Base-by-base conservation (phyloP, 2,113 vertebrate species). In the Holacanthus passer region DNA sequence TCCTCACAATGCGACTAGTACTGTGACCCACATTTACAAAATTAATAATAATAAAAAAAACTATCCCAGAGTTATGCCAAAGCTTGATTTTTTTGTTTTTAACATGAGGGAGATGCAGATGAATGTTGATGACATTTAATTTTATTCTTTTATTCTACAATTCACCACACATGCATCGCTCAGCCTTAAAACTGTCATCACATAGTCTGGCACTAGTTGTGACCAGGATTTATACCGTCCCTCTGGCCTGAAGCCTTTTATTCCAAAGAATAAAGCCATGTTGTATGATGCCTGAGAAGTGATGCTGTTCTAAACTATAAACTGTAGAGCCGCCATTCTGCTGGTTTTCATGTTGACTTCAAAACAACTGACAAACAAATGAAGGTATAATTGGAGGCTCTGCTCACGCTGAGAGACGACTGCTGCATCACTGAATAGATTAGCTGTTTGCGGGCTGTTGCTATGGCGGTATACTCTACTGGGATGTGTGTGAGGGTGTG, bases 371-470 rank as follows among this genome's bases (percentile, higher is more conserved):
- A 90, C 82, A 90, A 90, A 93, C 91, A 93, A 92, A 93, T 84
- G 88, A 91, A 93, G 91, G 90, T 84, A 81, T 90, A 93, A 93
- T 86, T 90, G 92, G 89, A 89, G 41, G 66, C 81, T 71, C 47
- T 70, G 80, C 85, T 92, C 91, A 87, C n/a, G 69, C 90, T 85
- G 93, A 59, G 91, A 88, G 71, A 87, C 68, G 82, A 85, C 81
- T 83, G 80, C 87, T 90, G 91, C 84, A 88, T 88, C 91, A 77
- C 83, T 88, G 82, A 91, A 85, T 91, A 86, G 88, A 93, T 94
- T 81, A 90, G 90, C 87, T 93, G 85, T 94, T 90, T 83, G 75
- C 85, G 85, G 85, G 81, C 87, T 85, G 92, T 91, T 92, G 90
- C 91, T 75, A 91, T 89, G 88, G 87, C 27, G 85, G 68, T 85